Base-by-base conservation (phyloP, 1,140 invertebrate species). In the Calosoma granatense region DNA sequence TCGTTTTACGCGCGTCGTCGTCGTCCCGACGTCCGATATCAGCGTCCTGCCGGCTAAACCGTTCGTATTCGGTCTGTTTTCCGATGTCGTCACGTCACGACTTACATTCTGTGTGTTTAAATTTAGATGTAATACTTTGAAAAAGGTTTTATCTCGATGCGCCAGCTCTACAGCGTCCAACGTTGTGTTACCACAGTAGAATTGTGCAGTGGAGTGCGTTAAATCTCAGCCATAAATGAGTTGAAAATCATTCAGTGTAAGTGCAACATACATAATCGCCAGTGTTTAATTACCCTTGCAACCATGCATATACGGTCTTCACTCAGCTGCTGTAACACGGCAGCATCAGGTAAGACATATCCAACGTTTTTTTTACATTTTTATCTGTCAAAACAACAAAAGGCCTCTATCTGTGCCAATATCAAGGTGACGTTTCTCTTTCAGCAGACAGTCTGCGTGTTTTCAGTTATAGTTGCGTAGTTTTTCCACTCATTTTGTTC, bases 341-440 rank as follows among this genome's bases (percentile, higher is more conserved):
- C 41, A 17, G 3, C 41, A 17, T 47, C 41, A 47, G 41, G 41
- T 47, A 47, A 47, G 17, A 9, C 17, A 47, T 47, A 11, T 30
- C 14, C 4, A 17, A n/a, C 26, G 26, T 47, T 47, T 11, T 47
- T 47, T 47, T 47, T 17, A 47, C 6, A 11, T 9, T 47, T 12
- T 47, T 47, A 12, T 12, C 41, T 47, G 41, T 47, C 41, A 47
- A 47, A 47, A 47, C 41, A 47, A 47, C 15, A 47, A 47, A 47
- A 11, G 41, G n/a, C n/a, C n/a, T n/a, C n/a, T n/a, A n/a, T n/a
- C n/a, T n/a, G n/a, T n/a, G n/a, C n/a, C n/a, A n/a, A n/a, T n/a
- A n/a, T n/a, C n/a, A n/a, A n/a, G n/a, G n/a, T n/a, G n/a, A n/a
- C n/a, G n/a, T n/a, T n/a, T n/a, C n/a, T n/a, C n/a, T n/a, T n/a